Percentiles rank a stretch among this genome's conserved stretches.
Evolutionary conservation across 2,888 invertebrate genomes (phyloP).

Genomic region (Pyrocoelia pectoralis): DNA sequence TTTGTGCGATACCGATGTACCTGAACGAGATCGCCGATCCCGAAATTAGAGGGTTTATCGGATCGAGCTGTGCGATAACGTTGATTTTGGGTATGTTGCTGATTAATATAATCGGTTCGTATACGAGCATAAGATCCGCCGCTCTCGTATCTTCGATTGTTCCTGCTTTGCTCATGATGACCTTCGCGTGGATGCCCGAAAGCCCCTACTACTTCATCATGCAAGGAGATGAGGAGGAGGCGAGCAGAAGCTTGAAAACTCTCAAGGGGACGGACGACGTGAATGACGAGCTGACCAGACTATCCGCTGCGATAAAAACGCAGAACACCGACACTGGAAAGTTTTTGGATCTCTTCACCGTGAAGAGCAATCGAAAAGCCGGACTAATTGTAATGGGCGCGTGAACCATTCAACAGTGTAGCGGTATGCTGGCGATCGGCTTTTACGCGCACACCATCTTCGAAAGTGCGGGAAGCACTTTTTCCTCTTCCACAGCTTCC

Average conservation of each 20-base stretch:
- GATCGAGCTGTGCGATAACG: constrained; percentile 67
- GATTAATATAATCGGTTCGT: constrained; percentile 69
- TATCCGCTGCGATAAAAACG: constrained; percentile 39
- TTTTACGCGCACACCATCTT: constrained; percentile 70
- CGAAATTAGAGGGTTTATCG: constrained; percentile 67
- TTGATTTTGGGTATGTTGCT: constrained; percentile 67
- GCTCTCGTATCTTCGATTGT: constrained; percentile 66
- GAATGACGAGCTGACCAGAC: constrained; percentile 60
- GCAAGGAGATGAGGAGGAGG: constrained; percentile 56
- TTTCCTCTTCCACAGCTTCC: constrained; percentile 63
- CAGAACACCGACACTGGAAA: constrained; percentile 59
- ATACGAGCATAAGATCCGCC: constrained; percentile 62
- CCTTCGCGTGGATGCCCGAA: constrained; percentile 71
- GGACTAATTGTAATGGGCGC: constrained; percentile 67
- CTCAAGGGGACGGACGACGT: constrained; percentile 62
- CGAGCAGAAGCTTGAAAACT: constrained; percentile 63
- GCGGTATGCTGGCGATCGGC: constrained; percentile 68
- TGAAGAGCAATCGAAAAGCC: constrained; percentile 67
- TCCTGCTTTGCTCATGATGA: constrained; percentile 64
- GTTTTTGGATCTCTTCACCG: constrained; percentile 63
- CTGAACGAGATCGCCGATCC: constrained; percentile 69
- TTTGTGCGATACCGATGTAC: constrained; percentile 65
- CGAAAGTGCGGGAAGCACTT: constrained; percentile 54
- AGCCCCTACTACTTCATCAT: constrained; percentile 62
- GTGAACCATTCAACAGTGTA: constrained; percentile 67